A percentile compares a stretch with the other conserved stretches of the same genome.
Conservation (phyloP, 2,888 invertebrate species). For the Fragum sueziense region DNA sequence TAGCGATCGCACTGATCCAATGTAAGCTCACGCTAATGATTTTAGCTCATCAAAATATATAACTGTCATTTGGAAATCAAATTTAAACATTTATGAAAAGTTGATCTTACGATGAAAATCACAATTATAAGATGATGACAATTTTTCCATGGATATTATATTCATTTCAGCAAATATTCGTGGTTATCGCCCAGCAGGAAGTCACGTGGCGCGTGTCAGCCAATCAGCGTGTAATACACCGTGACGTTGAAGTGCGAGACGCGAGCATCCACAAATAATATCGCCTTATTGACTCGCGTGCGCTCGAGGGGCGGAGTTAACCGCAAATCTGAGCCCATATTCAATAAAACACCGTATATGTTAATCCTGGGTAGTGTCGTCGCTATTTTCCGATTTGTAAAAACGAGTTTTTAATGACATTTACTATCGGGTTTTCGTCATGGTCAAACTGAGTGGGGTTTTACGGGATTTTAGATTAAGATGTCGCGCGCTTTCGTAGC, state of each 20-base stretch:
- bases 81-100: constrained; percentile 60
- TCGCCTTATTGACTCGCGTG: constrained; percentile 59
- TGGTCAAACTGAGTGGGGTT: constrained; percentile 11
- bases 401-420: constrained; percentile 2
- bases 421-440: constrained; percentile 3
- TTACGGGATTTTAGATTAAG: background rate
- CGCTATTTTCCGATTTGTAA: constrained; percentile 15
- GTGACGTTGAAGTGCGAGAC: constrained; percentile 45
- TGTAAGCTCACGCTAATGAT: constrained; percentile 21
- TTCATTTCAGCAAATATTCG: constrained; percentile 63
- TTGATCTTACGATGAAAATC: constrained; percentile 58
- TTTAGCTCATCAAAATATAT: constrained; percentile 45
- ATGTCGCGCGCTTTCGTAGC: background rate
- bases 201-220: constrained; percentile 62
- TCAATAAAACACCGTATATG: background rate
- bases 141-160: constrained; percentile 62
- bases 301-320: constrained; percentile 55
- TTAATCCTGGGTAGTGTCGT: background rate
- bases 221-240: constrained; percentile 52
- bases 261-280: constrained; percentile 57
- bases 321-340: constrained; percentile 30
- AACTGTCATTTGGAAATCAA: constrained; percentile 60
- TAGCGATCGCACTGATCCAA: background rate
- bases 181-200: constrained; percentile 50
- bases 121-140: constrained; percentile 56